Evolutionary conservation across 2,797 vertebrate genomes (phyloP).

Genomic region (Eidolon dupreanum): DNA sequence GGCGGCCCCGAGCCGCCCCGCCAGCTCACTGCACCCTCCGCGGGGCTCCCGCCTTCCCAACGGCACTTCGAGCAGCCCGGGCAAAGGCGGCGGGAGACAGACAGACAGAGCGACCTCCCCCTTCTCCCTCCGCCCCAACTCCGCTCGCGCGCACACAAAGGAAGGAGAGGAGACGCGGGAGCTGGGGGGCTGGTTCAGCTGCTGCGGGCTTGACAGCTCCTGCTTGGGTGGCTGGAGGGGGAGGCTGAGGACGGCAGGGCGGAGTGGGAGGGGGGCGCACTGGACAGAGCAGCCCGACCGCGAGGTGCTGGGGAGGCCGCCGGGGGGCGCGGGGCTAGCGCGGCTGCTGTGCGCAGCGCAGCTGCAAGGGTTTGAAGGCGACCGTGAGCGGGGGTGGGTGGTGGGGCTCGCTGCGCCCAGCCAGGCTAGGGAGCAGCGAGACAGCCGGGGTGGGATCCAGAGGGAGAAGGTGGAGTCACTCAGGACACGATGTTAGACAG

Average conservation of each 20-base stretch:
- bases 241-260: background rate
- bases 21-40: constrained; percentile 30
- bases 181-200: constrained; percentile 49
- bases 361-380: background rate
- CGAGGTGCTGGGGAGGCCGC: background rate
- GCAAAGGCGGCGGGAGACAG: constrained; percentile 64
- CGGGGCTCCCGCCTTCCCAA: constrained; percentile 37
- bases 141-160: constrained; percentile 84
- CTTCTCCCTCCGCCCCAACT: constrained; percentile 72
- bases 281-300: background rate
- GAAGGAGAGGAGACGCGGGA: constrained; percentile 77
- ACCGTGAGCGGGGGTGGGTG: background rate
- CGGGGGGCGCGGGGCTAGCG: background rate
- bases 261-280: background rate
- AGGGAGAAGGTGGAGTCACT: background rate
- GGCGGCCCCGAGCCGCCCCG: constrained; percentile 73
- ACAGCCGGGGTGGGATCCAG: background rate
- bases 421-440: background rate
- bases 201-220: constrained; percentile 65
- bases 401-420: background rate
- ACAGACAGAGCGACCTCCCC: constrained; percentile 78
- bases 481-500: background rate
- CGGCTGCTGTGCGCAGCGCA: background rate
- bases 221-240: background rate
- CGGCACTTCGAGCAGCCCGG: constrained; percentile 64